Evolutionary conservation across 2,888 invertebrate genomes (phyloP), one percentile per base, ranked within the genome.

Genomic region (Drosophila vallismaia): DNA sequence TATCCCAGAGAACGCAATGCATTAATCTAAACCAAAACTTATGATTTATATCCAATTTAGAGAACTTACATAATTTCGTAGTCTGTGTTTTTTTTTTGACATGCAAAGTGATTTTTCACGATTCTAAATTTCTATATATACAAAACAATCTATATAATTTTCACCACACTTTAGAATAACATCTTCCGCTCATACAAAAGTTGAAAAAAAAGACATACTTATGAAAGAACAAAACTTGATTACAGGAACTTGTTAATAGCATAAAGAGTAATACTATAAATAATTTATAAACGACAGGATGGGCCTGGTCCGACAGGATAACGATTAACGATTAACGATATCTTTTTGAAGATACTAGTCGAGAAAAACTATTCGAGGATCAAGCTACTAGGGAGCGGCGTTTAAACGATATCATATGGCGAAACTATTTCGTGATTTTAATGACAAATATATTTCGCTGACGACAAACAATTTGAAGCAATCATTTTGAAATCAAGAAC

Each of bases 381-480:
- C 75, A 71, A 51, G 45, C 24, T 9, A 12, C 44, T 14, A 50
- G 38, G 26, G 24, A 54, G 46, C 33, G 54, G 40, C 14, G 64
- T 66, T 73, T 71, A 80, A 72, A 71, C 42, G 48, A 81, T 88
- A 84, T 88, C 78, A 82, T 62, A 40, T 31, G 78, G 89, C 89
- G 89, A 88, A 87, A 81, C 88, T 88, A 86, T 89, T 90, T 89
- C 87, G 89, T 90, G 90, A 89, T 89, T 90, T 82, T 84, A 88
- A 81, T 84, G 89, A 86, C 89, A 89, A 89, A 89, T 89, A 57
- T 64, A 89, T 89, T 89, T 89, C 89, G 89, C 89, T 90, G 90
- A 87, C 77, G 90, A 88, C 89, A 79, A 82, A 80, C 79, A 89
- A 88, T 89, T 90, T 82, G 87, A 90, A 89, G 90, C 89, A 89